Base-by-base conservation (phyloP, 2,113 vertebrate species). In the Atrichornis clamosus region DNA sequence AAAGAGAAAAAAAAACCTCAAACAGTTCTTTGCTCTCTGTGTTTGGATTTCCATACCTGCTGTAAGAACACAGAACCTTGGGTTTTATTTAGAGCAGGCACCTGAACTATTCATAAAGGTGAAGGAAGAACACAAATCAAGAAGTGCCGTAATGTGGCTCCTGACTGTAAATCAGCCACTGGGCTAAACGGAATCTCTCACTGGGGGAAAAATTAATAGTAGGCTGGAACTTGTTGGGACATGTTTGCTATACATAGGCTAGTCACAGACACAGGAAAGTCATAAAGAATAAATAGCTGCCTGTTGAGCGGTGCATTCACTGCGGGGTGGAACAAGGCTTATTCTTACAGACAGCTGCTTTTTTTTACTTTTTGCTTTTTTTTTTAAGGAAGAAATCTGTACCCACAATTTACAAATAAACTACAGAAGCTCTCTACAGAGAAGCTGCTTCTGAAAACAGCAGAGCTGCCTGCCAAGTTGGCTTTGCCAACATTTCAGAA, bases 251-350 rank as follows among this genome's bases (percentile, higher is more conserved):
- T 78, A 90, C 93, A 65, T 28, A 87, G 88, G 50, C 64, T 84
- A 93, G 83, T 75, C 80, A 92, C 9, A 90, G 69, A 92, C 79
- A 80, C 68, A 95, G 89, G 93, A 95, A 92, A 96, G 94, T 81
- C 94, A 95, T 59, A 41, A 84, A 92, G 95, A 81, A 87, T 95
- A 89, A 97, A 88, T 19, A 96, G 69, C 68, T 93, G 89, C 50
- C 76, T 63, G 65, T 33, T 76, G 84, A 92, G 89, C 9, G 1
- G 90, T 81, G 27, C 73, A 53, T 90, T 89, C 59, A 67, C 93
- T 52, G 60, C 1, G 0, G 50, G 84, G 84, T 52, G 65, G 91
- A 85, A 91, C 89, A 78, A 56, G 74, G 53, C 39, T 92, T 42
- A 79, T 62, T 93, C 85, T 97, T 74, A 69, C 64, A 93, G 65